Percentiles rank a stretch among this genome's conserved stretches.
Conservation (phyloP, 2,113 vertebrate species). For the Eurystomus gularis region DNA sequence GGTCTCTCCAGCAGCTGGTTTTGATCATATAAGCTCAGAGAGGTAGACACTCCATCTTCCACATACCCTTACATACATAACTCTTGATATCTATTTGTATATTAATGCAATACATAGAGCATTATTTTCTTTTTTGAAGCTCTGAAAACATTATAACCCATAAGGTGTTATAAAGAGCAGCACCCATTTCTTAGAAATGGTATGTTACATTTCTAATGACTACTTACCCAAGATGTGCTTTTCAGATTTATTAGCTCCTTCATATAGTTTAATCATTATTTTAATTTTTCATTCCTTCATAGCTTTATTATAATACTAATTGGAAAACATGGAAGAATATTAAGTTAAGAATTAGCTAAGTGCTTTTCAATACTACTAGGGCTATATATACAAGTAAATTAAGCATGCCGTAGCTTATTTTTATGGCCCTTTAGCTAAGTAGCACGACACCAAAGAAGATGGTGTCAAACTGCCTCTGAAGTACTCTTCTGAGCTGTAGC, state of each 20-base stretch:
- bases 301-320: background rate
- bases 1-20: background rate
- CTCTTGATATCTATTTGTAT: background rate
- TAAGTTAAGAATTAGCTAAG: slow-evolving; percentile 3
- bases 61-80: background rate
- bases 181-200: background rate
- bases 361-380: background rate
- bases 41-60: background rate
- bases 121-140: background rate
- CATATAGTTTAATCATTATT: background rate
- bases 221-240: background rate
- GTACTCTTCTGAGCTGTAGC: background rate
- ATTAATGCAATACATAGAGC: background rate
- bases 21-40: background rate
- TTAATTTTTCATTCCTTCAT: background rate
- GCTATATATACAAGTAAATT: background rate
- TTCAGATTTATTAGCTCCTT: background rate
- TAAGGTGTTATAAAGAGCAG: background rate
- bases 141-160: background rate
- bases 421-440: background rate
- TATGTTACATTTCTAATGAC: background rate
- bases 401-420: background rate
- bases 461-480: background rate
- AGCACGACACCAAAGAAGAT: background rate
- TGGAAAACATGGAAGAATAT: background rate